These are phyloP conservation scores for Muscicapa comitata DNA, from an alignment of 2,797 vertebrate genomes.

Conservation along the genomic window DNA sequence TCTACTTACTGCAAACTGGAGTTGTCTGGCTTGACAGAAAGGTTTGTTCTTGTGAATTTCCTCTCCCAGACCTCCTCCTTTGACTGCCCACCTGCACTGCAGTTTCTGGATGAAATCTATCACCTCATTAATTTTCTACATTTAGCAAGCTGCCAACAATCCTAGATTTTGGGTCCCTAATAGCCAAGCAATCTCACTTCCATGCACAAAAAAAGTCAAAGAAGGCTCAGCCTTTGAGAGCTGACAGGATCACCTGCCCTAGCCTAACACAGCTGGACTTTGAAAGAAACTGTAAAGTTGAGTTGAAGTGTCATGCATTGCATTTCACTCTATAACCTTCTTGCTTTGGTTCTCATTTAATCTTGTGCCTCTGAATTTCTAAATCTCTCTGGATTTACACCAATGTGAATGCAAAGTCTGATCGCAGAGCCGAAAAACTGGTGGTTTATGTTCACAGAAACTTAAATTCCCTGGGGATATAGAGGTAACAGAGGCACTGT, in stretches of 20 bases:
- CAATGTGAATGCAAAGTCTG: neutral
- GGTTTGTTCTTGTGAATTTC: neutral
- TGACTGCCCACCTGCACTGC: neutral
- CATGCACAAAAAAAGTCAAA: neutral
- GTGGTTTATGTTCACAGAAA: neutral
- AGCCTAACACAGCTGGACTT: neutral
- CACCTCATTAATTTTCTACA: neutral
- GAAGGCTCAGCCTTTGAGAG: neutral
- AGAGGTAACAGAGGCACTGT: neutral
- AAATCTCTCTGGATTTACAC: neutral
- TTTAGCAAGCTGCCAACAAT: neutral
- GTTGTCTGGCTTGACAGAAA: neutral
- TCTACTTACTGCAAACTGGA: neutral
- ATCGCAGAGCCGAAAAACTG: neutral
- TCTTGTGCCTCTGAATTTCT: neutral
- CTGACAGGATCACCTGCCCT: neutral
- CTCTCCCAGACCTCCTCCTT: neutral
- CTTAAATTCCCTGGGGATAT: neutral
- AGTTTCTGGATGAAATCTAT: neutral
- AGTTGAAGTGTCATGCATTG: accelerated
- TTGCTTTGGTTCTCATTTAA: neutral
- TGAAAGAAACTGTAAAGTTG: neutral
- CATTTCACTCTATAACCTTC: neutral
- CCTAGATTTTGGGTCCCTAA: neutral
- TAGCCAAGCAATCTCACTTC: neutral